Conservation (phyloP, 2,888 invertebrate species). For the Macrophya alboannulata region DNA sequence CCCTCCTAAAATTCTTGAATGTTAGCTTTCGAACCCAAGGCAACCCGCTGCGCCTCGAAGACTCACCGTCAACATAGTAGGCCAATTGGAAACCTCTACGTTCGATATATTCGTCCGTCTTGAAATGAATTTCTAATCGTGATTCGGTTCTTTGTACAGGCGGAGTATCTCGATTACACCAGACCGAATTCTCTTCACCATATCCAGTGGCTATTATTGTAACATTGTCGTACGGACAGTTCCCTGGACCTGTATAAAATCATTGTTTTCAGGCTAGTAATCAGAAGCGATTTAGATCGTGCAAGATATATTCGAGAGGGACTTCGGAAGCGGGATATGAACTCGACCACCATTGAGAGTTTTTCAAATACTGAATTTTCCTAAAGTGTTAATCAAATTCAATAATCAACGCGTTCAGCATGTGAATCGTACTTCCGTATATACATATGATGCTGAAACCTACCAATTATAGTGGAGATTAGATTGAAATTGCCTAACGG, state of each 20-base stretch:
- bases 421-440: too few relatives aligned
- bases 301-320: too few relatives aligned
- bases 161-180: constrained; percentile 81
- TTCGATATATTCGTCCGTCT: constrained; percentile 82
- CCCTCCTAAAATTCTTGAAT: not conserved
- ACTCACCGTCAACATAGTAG: constrained; percentile 82
- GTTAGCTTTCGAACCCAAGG: too few relatives aligned
- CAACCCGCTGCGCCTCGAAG: constrained; percentile 1
- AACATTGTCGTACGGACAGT: constrained; percentile 76
- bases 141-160: constrained; percentile 72
- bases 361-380: too few relatives aligned
- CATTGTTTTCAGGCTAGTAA: not conserved
- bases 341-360: too few relatives aligned
- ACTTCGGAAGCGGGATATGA: too few relatives aligned
- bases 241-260: constrained; percentile 61
- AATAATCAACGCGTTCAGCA: too few relatives aligned
- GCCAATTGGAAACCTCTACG: constrained; percentile 84
- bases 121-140: constrained; percentile 80
- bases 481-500: too few relatives aligned
- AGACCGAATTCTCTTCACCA: constrained; percentile 44
- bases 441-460: too few relatives aligned
- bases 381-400: too few relatives aligned
- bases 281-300: too few relatives aligned
- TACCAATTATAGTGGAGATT: too few relatives aligned
- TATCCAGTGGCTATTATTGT: constrained; percentile 65